Evolutionary conservation across 1,140 invertebrate species (phyloP), one percentile per base, ranked within the genome.

Genomic region (Neodiprion fabricii): DNA sequence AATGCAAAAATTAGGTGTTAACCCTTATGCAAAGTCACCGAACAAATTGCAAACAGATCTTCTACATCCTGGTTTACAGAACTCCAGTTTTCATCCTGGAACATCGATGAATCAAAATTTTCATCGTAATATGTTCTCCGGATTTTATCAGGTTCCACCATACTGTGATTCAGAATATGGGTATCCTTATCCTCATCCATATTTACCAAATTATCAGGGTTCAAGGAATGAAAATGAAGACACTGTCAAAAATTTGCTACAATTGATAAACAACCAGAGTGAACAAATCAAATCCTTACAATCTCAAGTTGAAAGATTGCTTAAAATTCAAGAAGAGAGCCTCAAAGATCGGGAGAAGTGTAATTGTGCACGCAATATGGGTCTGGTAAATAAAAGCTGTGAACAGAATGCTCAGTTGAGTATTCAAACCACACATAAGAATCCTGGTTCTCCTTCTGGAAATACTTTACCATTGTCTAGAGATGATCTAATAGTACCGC

Each of bases 281-380:
- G 85, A 87, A 48, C 86, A 88, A 72, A 86, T 88, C 7, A 85
- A 85, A 74, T 80, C 71, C 72, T 72, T 88, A 21, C 86, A 88
- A 48, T 75, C 73, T 10, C 86, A 88, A 48, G 72, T 88, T 0
- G 83, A 88, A 72, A 78, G 82, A 71, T 71, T 88, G 12, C 66
- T 87, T 10, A 84, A 82, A 72, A 78, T 85, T 49, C 85, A 86
- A 21, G 85, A 87, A 72, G 80, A 86, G 12, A 83, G 0, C 73
- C 72, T 83, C 1, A 81, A 75, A 12, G 81, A 83, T 11, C 81
- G 50, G 40, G 74, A 76, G 21, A 77, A 75, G 40, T 84, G 81
- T 21, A 70, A 68, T 8, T 84, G 82, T 76, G 11, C 53, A 5
- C 53, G 53, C n/a, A 61, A 61, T 1, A 14, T 61, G 9, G 53